phyloP scores from a whole-genome alignment of 2,113 vertebrate species.

The Proteles cristata region DNA sequence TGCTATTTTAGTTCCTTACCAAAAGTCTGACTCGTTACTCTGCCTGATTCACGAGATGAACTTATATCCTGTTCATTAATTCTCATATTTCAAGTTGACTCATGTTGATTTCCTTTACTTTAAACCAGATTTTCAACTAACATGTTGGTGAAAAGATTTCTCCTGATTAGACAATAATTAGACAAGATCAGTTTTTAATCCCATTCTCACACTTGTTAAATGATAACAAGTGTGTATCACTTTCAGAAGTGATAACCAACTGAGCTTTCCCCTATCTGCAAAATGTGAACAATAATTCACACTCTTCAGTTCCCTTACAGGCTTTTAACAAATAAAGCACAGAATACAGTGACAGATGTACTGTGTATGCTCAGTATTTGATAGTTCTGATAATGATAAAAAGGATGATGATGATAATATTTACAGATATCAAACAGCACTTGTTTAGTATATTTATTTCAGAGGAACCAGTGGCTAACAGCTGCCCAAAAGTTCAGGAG shows the following conservation, averaged over 20 bases:
- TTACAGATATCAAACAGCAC: background rate
- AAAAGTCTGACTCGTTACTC: background rate
- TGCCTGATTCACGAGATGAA: background rate
- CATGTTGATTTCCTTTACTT: background rate
- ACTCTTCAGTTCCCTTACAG: background rate
- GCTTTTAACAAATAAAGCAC: background rate
- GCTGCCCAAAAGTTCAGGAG: background rate
- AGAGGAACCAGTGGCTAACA: background rate
- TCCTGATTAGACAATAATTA: background rate
- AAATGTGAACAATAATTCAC: background rate
- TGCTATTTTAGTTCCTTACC: background rate
- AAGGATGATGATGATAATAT: background rate
- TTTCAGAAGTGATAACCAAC: background rate
- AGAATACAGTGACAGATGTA: background rate
- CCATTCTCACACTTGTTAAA: background rate
- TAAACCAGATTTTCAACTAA: conserved; percentile 17
- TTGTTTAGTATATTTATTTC: background rate
- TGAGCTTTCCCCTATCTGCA: background rate
- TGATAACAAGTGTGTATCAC: too few species aligned
- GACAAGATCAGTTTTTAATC: background rate
- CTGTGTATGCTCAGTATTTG: background rate
- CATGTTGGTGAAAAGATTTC: background rate
- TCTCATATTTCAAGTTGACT: background rate
- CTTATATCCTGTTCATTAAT: background rate
- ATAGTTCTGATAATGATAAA: background rate